phyloP scores from a whole-genome alignment of 2,797 vertebrate genomes.

The Anabas testudineus region DNA sequence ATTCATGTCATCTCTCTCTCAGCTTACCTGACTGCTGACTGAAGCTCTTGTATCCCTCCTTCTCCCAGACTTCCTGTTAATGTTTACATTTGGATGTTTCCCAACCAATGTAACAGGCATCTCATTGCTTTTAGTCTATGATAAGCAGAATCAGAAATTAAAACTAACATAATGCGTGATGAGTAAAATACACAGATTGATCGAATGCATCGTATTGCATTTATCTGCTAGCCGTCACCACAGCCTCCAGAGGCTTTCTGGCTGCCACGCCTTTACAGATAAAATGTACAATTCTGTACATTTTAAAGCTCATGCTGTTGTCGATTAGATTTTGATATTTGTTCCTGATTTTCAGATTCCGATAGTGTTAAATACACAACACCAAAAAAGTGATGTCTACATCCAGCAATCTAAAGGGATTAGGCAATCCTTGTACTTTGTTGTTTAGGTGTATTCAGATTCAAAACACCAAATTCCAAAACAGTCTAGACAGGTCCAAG shows the following conservation, averaged over 20 bases:
- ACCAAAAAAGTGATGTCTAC: too few species aligned
- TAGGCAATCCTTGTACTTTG: too few species aligned
- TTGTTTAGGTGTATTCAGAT: background rate
- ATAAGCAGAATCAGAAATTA: background rate
- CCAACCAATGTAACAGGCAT: background rate
- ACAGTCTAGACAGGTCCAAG: too few species aligned
- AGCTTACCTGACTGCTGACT: constrained; percentile 67
- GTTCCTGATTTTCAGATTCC: too few species aligned
- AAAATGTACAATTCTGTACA: too few species aligned
- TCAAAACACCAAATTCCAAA: background rate
- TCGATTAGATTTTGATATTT: too few species aligned
- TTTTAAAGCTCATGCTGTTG: too few species aligned
- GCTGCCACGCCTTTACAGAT: too few species aligned
- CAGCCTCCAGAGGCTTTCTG: too few species aligned
- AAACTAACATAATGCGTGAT: background rate
- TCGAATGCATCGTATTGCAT: background rate
- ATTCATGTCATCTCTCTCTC: background rate
- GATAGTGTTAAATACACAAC: too few species aligned
- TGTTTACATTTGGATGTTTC: constrained; percentile 24
- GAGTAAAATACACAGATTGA: background rate
- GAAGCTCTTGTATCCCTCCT: constrained; percentile 46
- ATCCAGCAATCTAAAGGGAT: too few species aligned
- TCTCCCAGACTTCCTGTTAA: constrained; percentile 19
- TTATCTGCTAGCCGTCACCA: background rate
- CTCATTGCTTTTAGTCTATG: constrained; percentile 25